A percentile compares a stretch with the other conserved stretches of the same genome.
phyloP scores from a whole-genome alignment of 2,888 invertebrate genomes.

The Platycnemis pennipes region DNA sequence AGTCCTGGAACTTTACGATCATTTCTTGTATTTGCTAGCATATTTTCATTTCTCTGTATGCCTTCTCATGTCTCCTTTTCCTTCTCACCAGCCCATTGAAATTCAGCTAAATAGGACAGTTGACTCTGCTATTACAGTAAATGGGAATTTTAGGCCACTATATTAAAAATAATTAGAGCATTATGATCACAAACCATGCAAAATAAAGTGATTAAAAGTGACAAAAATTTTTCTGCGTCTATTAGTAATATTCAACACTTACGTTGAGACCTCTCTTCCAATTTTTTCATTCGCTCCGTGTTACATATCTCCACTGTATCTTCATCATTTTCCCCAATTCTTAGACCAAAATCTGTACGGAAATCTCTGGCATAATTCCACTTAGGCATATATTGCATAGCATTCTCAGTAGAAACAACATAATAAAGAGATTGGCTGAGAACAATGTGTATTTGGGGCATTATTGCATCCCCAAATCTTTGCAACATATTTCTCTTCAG shows the following conservation, averaged over 20 bases:
- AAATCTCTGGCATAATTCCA: not conserved
- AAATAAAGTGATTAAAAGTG: too few species aligned
- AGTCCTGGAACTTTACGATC: too few species aligned
- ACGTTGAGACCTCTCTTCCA: not conserved
- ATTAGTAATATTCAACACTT: not conserved
- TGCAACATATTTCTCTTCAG: not conserved
- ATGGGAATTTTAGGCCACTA: too few species aligned
- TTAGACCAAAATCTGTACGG: not conserved
- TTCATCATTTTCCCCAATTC: not conserved
- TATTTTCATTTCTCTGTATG: too few species aligned
- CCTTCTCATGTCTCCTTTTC: too few species aligned
- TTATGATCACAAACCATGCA: too few species aligned
- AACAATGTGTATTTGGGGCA: not conserved
- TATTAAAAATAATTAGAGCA: too few species aligned
- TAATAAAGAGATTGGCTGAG: not conserved
- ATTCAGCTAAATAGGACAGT: too few species aligned
- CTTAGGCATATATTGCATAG: not conserved
- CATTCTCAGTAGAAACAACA: not conserved
- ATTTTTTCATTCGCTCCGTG: not conserved
- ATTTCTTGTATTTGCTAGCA: too few species aligned
- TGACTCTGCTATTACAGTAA: too few species aligned
- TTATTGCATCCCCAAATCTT: not conserved
- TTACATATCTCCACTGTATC: not conserved
- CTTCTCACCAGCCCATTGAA: too few species aligned
- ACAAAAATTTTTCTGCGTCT: too few species aligned